Base-by-base conservation (phyloP, 2,888 invertebrate genomes). In the Troides aeacus region DNA sequence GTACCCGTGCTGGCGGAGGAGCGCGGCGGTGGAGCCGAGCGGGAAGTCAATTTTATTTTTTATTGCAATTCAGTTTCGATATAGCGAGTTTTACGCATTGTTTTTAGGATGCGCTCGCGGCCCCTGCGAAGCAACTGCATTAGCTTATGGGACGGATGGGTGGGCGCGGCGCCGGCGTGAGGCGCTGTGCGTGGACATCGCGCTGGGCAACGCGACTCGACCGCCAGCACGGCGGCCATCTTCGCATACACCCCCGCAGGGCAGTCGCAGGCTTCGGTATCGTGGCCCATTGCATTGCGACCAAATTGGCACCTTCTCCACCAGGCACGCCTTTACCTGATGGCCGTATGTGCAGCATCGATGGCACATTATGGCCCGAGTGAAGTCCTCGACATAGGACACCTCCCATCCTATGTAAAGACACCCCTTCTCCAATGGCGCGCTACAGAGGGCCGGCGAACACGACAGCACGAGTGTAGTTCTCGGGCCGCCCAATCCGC, bases 341-440 rank as follows among this genome's bases (percentile, higher is more conserved):
- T 83, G 79, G 0, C 81, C 82, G 36, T 80, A 81, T 1, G 73
- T 73, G 24, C 83, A 83, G 62, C 83, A 83, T 7, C 73, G 78
- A 0, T 7, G 56, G 67, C 76, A 78, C 69, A 76, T 77, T 0
- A 75, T 74, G 0, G 72, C 72, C 1, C 59, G 10, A 0, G 74
- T 17, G 12, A 66, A 72, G 62, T 76, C 76, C 0, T 58, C 30
- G 0, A 72, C 68, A 2, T 70, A 66, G 0, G 72, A 68, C 0
- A 63, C 74, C 1, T 76, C 72, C 78, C 77, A 78, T 0, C 75
- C 77, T 0, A 79, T 21, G 7, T 73, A 80, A 0, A 78, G 42
- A 0, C 59, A 18, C 0, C 62, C 72, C 0, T 30, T 17, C 0
- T 0, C 0, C 0, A 79, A 5, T 0, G 78, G 36, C 0, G 5